These are phyloP conservation scores for Cyanocitta stelleri DNA, from an alignment of 2,113 vertebrate genomes.

Conservation along the genomic window DNA sequence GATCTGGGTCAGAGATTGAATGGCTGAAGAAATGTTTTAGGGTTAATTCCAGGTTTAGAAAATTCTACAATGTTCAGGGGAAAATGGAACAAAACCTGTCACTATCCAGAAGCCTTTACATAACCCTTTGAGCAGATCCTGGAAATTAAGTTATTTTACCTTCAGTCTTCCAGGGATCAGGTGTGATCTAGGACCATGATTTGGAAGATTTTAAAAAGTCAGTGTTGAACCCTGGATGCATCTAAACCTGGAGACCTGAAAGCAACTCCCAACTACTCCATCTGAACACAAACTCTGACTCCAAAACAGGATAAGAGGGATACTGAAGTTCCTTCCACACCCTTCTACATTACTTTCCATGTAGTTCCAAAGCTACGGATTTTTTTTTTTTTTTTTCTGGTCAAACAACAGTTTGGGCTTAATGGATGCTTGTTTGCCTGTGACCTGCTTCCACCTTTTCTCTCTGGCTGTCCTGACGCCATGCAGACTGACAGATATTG, in stretches of 20 bases:
- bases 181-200: neutral
- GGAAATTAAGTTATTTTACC: neutral
- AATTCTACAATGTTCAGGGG: neutral
- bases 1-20: neutral
- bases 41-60: neutral
- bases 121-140: neutral
- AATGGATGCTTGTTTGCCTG: neutral
- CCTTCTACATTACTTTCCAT: neutral
- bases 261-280: neutral
- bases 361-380: neutral
- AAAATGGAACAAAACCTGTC: neutral
- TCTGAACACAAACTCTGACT: neutral
- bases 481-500: neutral
- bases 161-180: neutral
- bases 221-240: neutral
- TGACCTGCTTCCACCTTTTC: neutral
- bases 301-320: neutral
- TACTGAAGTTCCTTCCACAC: neutral
- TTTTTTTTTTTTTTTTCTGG: neutral
- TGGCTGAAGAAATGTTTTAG: neutral
- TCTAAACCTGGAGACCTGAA: neutral
- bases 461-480: neutral
- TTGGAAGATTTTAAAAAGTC: neutral
- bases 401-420: neutral
- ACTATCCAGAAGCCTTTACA: neutral